Evolutionary conservation across 2,888 invertebrate species (phyloP).

Genomic region (Loripinus fragilis): DNA sequence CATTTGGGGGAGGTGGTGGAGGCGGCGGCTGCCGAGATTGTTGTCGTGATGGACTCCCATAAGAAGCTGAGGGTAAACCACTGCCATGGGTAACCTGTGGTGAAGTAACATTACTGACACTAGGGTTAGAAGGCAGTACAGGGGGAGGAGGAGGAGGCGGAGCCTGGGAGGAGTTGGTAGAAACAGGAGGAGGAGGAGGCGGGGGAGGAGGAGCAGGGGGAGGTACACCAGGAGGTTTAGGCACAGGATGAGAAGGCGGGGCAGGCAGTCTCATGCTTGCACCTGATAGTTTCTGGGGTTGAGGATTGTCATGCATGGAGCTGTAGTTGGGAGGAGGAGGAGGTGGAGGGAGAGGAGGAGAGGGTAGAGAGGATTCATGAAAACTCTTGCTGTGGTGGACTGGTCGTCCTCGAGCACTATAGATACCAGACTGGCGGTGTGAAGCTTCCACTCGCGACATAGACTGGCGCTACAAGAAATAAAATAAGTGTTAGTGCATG

Average conservation of each 20-base stretch:
- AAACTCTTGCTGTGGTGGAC: constrained; percentile 41
- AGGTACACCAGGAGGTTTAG: constrained; percentile 46
- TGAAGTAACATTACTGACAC: constrained; percentile 21
- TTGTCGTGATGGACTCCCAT: constrained; percentile 54
- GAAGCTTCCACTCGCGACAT: constrained; percentile 41
- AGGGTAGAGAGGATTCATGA: constrained; percentile 15
- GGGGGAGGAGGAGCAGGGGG: constrained; percentile 55
- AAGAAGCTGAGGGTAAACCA: constrained; percentile 28
- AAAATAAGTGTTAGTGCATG: constrained; percentile 9
- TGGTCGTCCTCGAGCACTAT: constrained; percentile 42
- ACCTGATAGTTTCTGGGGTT: background rate
- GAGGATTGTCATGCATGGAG: constrained; percentile 14
- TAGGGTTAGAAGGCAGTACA: constrained; percentile 15
- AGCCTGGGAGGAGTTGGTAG: constrained; percentile 24
- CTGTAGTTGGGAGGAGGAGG: constrained; percentile 42
- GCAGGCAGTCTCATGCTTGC: background rate
- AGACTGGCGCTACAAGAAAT: constrained; percentile 51
- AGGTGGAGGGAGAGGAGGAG: constrained; percentile 47
- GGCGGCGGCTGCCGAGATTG: constrained; percentile 58
- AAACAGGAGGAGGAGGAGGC: constrained; percentile 40
- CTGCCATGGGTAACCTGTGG: constrained; percentile 36
- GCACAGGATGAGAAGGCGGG: constrained; percentile 32
- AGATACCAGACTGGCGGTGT: constrained; percentile 39
- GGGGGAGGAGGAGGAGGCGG: constrained; percentile 33
- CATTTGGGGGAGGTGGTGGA: constrained; percentile 39